Conservation (phyloP, 2,888 invertebrate genomes). For the Leptopterna dolabrata region DNA sequence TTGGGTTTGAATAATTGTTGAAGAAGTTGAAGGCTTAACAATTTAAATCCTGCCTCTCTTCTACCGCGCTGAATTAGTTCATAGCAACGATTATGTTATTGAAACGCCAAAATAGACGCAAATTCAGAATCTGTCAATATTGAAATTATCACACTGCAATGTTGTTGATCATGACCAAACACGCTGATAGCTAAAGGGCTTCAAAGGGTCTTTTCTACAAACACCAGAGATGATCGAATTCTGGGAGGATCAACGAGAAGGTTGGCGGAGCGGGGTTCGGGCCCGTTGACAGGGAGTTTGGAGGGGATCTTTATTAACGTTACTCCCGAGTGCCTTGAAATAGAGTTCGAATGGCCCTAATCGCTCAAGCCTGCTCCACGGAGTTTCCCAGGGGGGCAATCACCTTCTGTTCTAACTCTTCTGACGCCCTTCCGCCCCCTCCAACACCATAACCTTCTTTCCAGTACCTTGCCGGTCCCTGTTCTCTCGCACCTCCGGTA, state of each 20-base stretch:
- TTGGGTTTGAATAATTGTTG: too few relatives aligned
- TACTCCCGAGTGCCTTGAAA: conserved; percentile 1
- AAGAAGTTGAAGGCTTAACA: too few relatives aligned
- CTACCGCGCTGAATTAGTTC: too few relatives aligned
- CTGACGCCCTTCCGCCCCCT: neutral
- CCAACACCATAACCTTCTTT: neutral
- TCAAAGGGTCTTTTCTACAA: neutral
- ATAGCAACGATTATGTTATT: too few relatives aligned
- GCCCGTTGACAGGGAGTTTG: neutral
- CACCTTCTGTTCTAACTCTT: neutral
- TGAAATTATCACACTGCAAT: neutral
- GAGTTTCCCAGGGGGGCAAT: conserved; percentile 4
- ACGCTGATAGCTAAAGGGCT: neutral
- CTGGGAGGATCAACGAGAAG: neutral
- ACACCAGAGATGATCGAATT: neutral
- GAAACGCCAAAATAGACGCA: too few relatives aligned
- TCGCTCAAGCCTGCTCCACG: conserved; percentile 11
- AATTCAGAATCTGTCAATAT: neutral
- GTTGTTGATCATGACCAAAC: neutral
- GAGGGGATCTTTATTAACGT: conserved; percentile 25
- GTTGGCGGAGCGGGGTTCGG: neutral
- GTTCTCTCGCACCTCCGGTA: neutral
- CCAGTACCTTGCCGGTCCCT: neutral
- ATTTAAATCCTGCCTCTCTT: too few relatives aligned
- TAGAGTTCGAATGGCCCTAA: conserved; percentile 43